Evolutionary conservation across 2,888 invertebrate species (phyloP), one percentile per base, ranked within the genome.

Genomic region (Alitta virens): DNA sequence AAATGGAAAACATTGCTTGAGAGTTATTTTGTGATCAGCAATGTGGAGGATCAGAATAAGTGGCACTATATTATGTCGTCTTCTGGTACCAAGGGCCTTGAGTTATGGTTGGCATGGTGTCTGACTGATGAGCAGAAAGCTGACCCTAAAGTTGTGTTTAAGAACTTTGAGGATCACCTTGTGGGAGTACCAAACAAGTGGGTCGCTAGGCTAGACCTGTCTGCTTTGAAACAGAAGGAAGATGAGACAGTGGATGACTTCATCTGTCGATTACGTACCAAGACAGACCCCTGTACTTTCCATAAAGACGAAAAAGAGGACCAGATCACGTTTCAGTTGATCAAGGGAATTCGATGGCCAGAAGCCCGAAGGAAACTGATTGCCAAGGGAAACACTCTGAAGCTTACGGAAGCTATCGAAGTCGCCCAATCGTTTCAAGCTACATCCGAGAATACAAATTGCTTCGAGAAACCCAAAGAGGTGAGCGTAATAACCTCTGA

Each of bases 151-250:
- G 16, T n/a, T 49, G 49, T 49, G 23, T 49, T 3, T 3, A 49
- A 49, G 16, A 49, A 49, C 3, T 49, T 49, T n/a, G 18, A 49
- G 16, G 49, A 49, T 49, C 49, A 49, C 49, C 49, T 49, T 49
- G 23, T 49, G 3, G 49, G 49, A 7, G 23, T 23, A 5, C 49
- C 3, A 7, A 49, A 49, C 49, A 49, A 49, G 49, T 49, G 49
- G 49, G 49, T 49, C 7, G 23, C 18, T 5, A 5, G 49, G 3
- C 49, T 49, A 9, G 49, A 49, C 5, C 16, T 49, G 18, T 7
- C 7, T 23, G 18, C 49, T 5, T n/a, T 49, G 49, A 49, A 7
- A 7, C 49, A 49, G 16, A 23, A 23, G 23, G 3, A 3, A 3
- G 18, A 18, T 49, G 49, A 49, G 16, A 7, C 49, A 3, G 49